Evolutionary conservation across 1,140 invertebrate genomes (phyloP).

Genomic region (Bicyclus anynana): DNA sequence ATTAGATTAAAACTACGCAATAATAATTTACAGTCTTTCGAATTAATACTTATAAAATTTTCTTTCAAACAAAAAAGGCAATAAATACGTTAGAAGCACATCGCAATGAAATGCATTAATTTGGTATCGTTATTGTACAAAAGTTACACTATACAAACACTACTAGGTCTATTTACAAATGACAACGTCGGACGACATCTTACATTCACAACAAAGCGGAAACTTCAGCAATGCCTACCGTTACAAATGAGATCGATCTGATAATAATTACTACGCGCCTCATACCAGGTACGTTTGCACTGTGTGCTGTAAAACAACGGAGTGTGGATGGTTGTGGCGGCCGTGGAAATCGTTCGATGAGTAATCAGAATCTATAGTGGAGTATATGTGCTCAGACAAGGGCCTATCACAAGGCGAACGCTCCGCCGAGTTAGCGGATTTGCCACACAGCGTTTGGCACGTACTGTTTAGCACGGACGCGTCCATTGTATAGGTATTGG

Average conservation of each 20-base stretch:
- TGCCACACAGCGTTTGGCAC: slow-evolving; percentile 71
- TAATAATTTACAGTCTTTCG: slow-evolving; percentile 74
- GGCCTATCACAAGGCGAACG: slow-evolving; percentile 81
- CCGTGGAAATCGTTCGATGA: slow-evolving; percentile 67
- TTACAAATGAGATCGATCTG: slow-evolving; percentile 61
- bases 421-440: slow-evolving; percentile 63
- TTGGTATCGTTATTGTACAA: slow-evolving; percentile 76
- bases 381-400: slow-evolving; percentile 90
- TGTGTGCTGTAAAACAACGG: slow-evolving; percentile 67
- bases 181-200: slow-evolving; percentile 58
- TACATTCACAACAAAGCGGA: slow-evolving; percentile 52
- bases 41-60: slow-evolving; percentile 70
- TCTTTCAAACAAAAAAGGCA: slow-evolving; percentile 54
- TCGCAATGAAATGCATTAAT: slow-evolving; percentile 70
- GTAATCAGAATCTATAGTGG: slow-evolving; percentile 90
- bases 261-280: slow-evolving; percentile 33
- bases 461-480: slow-evolving; percentile 79
- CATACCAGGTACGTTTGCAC: slow-evolving; percentile 76
- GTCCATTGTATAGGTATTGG: slow-evolving; percentile 78
- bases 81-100: slow-evolving; percentile 70
- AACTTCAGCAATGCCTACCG: slow-evolving; percentile 48
- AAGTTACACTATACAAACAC: slow-evolving; percentile 61
- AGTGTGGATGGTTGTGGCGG: slow-evolving; percentile 60
- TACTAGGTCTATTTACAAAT: slow-evolving; percentile 60
- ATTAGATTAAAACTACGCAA: slow-evolving; percentile 68